Percentiles rank a stretch among this genome's conserved stretches.
These are phyloP conservation scores for Nyctibius bracteatus DNA, from an alignment of 2,113 vertebrate species.

Conservation along the genomic window DNA sequence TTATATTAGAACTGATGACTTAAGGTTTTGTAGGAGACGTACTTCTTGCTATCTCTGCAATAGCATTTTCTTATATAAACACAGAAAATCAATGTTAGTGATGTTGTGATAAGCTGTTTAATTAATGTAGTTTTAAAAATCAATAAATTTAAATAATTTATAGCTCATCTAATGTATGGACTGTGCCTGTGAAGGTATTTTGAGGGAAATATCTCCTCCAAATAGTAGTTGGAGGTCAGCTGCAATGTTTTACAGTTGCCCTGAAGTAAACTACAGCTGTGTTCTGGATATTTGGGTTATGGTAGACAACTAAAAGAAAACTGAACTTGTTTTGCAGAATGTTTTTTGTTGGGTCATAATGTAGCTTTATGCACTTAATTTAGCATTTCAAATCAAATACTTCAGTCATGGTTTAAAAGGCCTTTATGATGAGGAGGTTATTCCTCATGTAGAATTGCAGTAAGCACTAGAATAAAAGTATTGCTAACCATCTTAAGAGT, in stretches of 20 bases:
- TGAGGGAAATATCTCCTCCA: not conserved
- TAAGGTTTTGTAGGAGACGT: constrained; percentile 31
- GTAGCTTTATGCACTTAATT: not conserved
- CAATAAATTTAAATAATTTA: constrained; percentile 55
- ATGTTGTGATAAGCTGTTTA: constrained; percentile 55
- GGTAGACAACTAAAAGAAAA: not conserved
- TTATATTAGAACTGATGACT: constrained; percentile 60
- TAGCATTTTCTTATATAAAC: constrained; percentile 24
- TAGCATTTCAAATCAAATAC: not conserved
- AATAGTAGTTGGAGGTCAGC: constrained; percentile 9
- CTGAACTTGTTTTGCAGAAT: not conserved
- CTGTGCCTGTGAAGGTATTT: not conserved
- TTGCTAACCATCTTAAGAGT: not conserved
- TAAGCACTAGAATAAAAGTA: not conserved
- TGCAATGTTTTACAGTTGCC: not conserved
- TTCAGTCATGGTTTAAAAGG: not conserved
- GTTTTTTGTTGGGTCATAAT: not conserved
- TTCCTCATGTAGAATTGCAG: not conserved
- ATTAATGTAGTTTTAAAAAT: constrained; percentile 49
- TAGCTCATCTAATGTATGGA: not conserved
- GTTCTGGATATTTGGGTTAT: not conserved
- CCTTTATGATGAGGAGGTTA: not conserved
- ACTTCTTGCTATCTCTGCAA: not conserved
- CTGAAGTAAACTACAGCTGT: not conserved
- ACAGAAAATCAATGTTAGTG: constrained; percentile 44